Base-by-base conservation (phyloP, 2,797 vertebrate species). In the Semaprochilodus insignis region DNA sequence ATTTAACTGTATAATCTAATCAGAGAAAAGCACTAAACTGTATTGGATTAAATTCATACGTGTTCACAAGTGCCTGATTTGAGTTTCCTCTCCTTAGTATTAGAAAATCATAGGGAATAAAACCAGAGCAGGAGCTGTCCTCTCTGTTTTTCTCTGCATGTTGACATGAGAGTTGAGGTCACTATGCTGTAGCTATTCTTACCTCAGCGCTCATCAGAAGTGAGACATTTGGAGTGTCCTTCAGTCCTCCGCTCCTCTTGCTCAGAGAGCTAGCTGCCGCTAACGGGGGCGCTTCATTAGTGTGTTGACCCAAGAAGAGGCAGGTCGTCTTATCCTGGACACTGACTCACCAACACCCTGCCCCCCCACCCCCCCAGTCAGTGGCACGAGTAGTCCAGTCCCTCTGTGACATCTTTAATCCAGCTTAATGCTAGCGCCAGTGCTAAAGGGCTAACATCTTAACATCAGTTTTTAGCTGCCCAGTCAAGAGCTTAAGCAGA, bases 91-190 rank as follows among this genome's bases (percentile, higher is more conserved):
- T 48, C 10, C 8, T 13, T 48, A 48, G 8, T 48, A 48, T 10
- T 48, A 48, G 44, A 13, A 48, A 44, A 44, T 44, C 44, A 44
- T 10, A 44, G 44, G 8, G n/a, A 62, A 27, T 27, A 11, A 40
- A 67, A 40, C 16, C 34, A 19, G 34, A 44, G 16, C 36, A 34
- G 17, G 7, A 31, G 15, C 62, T 65, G 59, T 62, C 17, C 13
- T 66, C 6, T 66, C 0, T 17, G n/a, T 1, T 27, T 72, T n/a
- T 69, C 4, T 52, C 14, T 16, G 3, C 23, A 25, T 52, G n/a
- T 17, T 52, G 23, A 51, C 48, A 13, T 25, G 13, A 23, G 48
- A 27, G 40, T 72, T 51, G 21, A 85, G 90, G 84, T 90, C 91
- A 90, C 69, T 77, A 78, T 67, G 80, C 83, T 31, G 60, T 17